phyloP scores from a whole-genome alignment of 1,140 invertebrate species.

The Trichonephila clavata region DNA sequence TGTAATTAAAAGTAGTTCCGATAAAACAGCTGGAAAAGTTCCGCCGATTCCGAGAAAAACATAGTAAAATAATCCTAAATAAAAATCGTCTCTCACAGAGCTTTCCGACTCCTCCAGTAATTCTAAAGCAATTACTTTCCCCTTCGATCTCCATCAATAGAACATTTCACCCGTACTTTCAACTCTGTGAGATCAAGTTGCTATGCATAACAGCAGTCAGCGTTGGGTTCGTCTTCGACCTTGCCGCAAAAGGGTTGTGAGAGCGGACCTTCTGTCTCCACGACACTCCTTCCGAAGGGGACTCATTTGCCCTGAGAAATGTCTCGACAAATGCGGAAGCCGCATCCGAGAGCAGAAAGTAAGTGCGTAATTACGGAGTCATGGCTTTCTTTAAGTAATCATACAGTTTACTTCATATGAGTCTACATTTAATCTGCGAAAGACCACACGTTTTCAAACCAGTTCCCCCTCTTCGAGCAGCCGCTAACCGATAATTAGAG shows the following conservation, averaged over 20 bases:
- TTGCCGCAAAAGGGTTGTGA: neutral
- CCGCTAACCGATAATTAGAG: constrained; percentile 58
- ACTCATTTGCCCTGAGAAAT: constrained; percentile 18
- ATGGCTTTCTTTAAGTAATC: constrained; percentile 46
- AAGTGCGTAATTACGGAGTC: constrained; percentile 30
- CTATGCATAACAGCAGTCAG: neutral
- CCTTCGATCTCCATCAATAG: too few relatives aligned
- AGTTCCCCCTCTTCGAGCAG: constrained; percentile 35
- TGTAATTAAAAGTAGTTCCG: too few relatives aligned
- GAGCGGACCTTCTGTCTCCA: neutral
- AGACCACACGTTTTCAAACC: constrained; percentile 66
- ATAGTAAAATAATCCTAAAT: too few relatives aligned
- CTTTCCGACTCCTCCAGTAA: too few relatives aligned
- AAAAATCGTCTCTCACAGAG: too few relatives aligned
- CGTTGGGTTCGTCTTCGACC: neutral
- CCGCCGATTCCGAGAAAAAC: too few relatives aligned
- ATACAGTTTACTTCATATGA: constrained; percentile 41
- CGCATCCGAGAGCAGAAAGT: constrained; percentile 10
- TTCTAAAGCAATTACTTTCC: too few relatives aligned
- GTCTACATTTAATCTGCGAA: constrained; percentile 52
- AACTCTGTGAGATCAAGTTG: neutral
- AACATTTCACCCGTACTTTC: too few relatives aligned
- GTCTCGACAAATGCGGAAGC: constrained; percentile 7
- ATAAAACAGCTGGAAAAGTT: too few relatives aligned
- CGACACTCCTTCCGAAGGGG: neutral